A percentile compares a stretch with the other conserved stretches of the same genome.
These are phyloP conservation scores for Danio rerio DNA, from an alignment of 2,113 vertebrate genomes.

Conservation along the genomic window GRCz12tu NC_133188.1:40989001-40989500, in stretches of 20 bases:
- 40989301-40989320: conserved; percentile 88
- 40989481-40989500: not conserved
- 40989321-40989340: conserved; percentile 69
- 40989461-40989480: not conserved
- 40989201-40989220: conserved; percentile 50
- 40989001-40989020: conserved; percentile 82
- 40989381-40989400: not conserved
- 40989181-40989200: not conserved
- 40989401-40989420: conserved; percentile 42
- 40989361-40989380: conserved; percentile 63
- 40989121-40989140: conserved; percentile 60
- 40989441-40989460: not conserved
- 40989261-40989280: conserved; percentile 79
- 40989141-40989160: conserved; percentile 63
- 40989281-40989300: conserved; percentile 88
- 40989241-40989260: conserved; percentile 36
- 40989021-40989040: conserved; percentile 84
- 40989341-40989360: conserved; percentile 31
- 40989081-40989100: not conserved
- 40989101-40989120: conserved; percentile 12
- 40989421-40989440: conserved; percentile 54
- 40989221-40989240: conserved; percentile 62
- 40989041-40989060: conserved; percentile 89
- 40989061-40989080: conserved; percentile 59
- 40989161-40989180: conserved; percentile 39